These are phyloP conservation scores for Sinotaia quadrata DNA, from an alignment of 2,888 invertebrate genomes.

Conservation along the genomic window DNA sequence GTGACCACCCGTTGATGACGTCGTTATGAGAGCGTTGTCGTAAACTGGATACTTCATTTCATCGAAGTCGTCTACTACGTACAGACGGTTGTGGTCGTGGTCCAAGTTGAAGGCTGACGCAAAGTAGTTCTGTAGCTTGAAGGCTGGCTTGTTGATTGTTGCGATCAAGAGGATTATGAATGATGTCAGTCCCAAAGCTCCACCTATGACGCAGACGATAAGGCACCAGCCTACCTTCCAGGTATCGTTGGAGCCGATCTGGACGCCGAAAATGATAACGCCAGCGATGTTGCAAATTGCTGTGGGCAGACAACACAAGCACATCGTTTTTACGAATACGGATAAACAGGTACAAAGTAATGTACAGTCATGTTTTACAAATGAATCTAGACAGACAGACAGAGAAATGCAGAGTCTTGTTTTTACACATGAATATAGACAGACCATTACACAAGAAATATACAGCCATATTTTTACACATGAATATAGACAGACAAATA, in stretches of 20 bases:
- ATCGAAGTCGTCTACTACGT: constrained; percentile 40
- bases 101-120: constrained; percentile 50
- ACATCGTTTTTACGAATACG: too few relatives aligned
- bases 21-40: neutral
- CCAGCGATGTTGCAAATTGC: constrained; percentile 52
- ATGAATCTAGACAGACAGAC: too few relatives aligned
- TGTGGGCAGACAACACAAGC: too few relatives aligned
- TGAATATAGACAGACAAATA: neutral
- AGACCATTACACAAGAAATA: too few relatives aligned
- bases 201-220: constrained; percentile 53
- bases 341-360: neutral
- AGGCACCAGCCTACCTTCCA: constrained; percentile 55
- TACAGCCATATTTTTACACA: too few relatives aligned
- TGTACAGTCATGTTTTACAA: neutral
- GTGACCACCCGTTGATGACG: neutral
- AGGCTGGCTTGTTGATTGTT: constrained; percentile 48
- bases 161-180: constrained; percentile 55
- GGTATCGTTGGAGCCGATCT: constrained; percentile 42
- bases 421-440: neutral
- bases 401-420: too few relatives aligned
- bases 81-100: constrained; percentile 50
- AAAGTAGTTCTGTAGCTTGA: constrained; percentile 38
- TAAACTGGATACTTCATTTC: constrained; percentile 6
- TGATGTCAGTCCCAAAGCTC: constrained; percentile 47
- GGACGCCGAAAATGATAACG: constrained; percentile 52